Evolutionary conservation across 2,797 vertebrate genomes (phyloP).

Genomic region (Sciurus vulgaris): DNA sequence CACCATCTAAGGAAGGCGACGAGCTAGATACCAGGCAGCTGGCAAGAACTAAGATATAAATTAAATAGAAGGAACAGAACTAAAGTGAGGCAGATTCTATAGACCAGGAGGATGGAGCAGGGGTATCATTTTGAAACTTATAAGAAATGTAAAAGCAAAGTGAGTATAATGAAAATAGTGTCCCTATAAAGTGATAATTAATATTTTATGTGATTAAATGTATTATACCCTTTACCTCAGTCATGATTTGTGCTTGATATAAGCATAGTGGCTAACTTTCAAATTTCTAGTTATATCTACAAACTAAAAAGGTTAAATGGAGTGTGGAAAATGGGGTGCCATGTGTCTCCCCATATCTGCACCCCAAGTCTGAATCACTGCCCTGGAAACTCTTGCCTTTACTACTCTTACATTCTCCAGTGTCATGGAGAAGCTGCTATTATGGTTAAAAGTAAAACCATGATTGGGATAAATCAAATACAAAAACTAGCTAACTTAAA

Average conservation of each 20-base stretch:
- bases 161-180: not conserved
- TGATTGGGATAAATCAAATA: not conserved
- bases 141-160: conserved; percentile 32
- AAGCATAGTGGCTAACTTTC: not conserved
- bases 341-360: not conserved
- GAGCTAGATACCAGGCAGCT: not conserved
- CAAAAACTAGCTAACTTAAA: not conserved
- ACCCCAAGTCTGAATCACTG: not conserved
- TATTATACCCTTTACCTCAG: not conserved
- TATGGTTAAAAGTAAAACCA: not conserved
- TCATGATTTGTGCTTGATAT: not conserved
- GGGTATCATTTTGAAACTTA: not conserved
- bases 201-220: not conserved
- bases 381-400: not conserved
- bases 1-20: not conserved
- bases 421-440: not conserved
- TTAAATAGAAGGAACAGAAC: not conserved
- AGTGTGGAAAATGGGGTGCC: not conserved
- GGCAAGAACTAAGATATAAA: not conserved
- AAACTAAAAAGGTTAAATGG: not conserved
- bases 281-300: not conserved
- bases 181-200: not conserved
- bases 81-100: not conserved
- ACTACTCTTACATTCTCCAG: not conserved
- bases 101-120: not conserved